Base-by-base conservation (phyloP, 1,140 invertebrate species). In the Pentalonia nigronervosa region DNA sequence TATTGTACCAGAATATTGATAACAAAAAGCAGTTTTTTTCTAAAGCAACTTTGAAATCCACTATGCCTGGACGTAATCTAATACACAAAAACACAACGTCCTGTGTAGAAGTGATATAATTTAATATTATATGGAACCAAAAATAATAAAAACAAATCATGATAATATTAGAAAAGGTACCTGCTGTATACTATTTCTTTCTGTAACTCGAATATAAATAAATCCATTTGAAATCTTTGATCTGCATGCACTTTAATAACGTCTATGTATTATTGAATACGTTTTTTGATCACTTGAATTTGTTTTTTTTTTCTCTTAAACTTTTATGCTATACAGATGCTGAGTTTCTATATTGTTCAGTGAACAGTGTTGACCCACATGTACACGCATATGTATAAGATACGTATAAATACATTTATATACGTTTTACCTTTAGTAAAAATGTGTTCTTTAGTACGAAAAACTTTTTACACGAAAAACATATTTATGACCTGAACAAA, bases 341-440 rank as follows among this genome's bases (percentile, higher is more conserved):
- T 6, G 60, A n/a, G n/a, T 76, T 76, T 76, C 60, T 76, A 76
- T 76, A n/a, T 30, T 76, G 60, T 76, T 76, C 60, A 76, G 60
- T 76, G 60, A 76, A 76, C 60, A 76, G 30, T 67, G 60, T 76
- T 76, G 60, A 76, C 60, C 60, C 60, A 76, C 60, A 76, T 76
- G 0, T 67, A 67, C 30, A 2, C 17, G 17, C 14, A 76, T 76
- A 76, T 50, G 60, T n/a, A n/a, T 76, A 76, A n/a, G 60, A 76
- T 76, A 34, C 30, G 14, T 76, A 76, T 76, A n/a, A 76, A 76
- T 76, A 7, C 30, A 76, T 76, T 76, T 34, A 76, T 67, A 67
- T 67, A n/a, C n/a, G 60, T n/a, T 76, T 76, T 76, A 76, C 60
- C 60, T 76, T 76, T n/a, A 76, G 60, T 76, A 76, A n/a, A 76